A percentile compares a stretch with the other conserved stretches of the same genome.
phyloP scores from a whole-genome alignment of 1,140 invertebrate species.

The Carposina sasakii region DNA sequence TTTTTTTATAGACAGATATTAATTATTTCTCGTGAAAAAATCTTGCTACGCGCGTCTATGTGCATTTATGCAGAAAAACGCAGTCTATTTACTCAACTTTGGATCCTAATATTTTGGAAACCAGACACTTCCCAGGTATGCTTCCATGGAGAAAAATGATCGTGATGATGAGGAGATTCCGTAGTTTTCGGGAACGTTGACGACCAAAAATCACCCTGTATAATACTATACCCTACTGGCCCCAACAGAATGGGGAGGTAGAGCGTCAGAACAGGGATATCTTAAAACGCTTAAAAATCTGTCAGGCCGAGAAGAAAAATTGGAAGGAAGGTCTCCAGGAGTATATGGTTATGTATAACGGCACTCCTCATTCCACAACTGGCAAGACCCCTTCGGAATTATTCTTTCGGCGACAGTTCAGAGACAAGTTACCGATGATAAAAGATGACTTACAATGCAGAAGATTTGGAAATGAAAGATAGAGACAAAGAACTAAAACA shows the following conservation, averaged over 20 bases:
- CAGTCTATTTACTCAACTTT: too few relatives aligned
- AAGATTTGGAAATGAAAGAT: not conserved
- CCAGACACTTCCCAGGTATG: too few relatives aligned
- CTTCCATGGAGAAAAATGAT: too few relatives aligned
- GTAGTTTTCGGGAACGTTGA: too few relatives aligned
- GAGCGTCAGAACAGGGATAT: constrained; percentile 36
- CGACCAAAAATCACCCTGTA: too few relatives aligned
- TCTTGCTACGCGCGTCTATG: too few relatives aligned
- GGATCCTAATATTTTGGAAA: too few relatives aligned
- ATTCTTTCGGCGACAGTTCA: constrained; percentile 31
- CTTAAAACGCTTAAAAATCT: constrained; percentile 25
- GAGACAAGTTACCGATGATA: constrained; percentile 14
- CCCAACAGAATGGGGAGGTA: constrained; percentile 36
- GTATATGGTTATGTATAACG: constrained; percentile 33
- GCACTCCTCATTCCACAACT: constrained; percentile 32
- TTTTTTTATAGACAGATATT: too few relatives aligned
- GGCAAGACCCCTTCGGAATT: constrained; percentile 39
- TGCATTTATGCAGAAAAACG: too few relatives aligned
- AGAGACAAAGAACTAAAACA: constrained; percentile 4
- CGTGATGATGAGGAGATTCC: too few relatives aligned
- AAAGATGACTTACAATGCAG: not conserved
- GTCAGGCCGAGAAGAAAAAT: constrained; percentile 17
- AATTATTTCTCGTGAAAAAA: too few relatives aligned
- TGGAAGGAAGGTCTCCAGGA: constrained; percentile 22
- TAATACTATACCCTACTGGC: constrained; percentile 28